These are phyloP conservation scores for Caenorhabditis drosophilae DNA, from an alignment of 2,888 invertebrate species.

Conservation along the genomic window DNA sequence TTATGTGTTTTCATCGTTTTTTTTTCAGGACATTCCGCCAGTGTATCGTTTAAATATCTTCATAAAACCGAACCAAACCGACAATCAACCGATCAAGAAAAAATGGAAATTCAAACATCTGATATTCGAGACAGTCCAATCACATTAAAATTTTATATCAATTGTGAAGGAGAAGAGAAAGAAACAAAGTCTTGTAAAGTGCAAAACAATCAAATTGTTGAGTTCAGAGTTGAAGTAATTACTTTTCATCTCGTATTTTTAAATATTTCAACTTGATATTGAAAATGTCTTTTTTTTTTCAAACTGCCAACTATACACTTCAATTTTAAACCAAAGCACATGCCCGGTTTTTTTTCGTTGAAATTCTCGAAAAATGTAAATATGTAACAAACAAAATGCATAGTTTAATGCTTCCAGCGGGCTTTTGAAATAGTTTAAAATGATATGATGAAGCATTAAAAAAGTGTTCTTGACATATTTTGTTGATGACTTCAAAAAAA, in stretches of 20 bases:
- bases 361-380: not conserved
- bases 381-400: no score
- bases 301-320: no score
- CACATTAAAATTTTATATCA: conserved; percentile 56
- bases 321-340: not conserved
- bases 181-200: conserved; percentile 53
- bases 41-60: conserved; percentile 62
- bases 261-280: no score
- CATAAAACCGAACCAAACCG: conserved; percentile 41
- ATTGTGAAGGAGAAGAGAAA: conserved; percentile 58
- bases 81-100: conserved; percentile 17
- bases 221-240: conserved; percentile 27
- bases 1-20: no score
- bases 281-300: no score
- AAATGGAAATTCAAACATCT: conserved; percentile 60
- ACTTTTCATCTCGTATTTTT: not conserved
- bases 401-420: no score
- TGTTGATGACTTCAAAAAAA: no score
- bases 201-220: conserved; percentile 35
- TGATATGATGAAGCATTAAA: no score
- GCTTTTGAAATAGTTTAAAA: no score
- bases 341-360: not conserved
- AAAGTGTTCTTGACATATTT: no score
- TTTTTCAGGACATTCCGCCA: conserved; percentile 54
- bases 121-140: conserved; percentile 53